A percentile compares a stretch with the other conserved stretches of the same genome.
phyloP scores from a whole-genome alignment of 2,113 vertebrate genomes.

The Eubucco bourcierii region DNA sequence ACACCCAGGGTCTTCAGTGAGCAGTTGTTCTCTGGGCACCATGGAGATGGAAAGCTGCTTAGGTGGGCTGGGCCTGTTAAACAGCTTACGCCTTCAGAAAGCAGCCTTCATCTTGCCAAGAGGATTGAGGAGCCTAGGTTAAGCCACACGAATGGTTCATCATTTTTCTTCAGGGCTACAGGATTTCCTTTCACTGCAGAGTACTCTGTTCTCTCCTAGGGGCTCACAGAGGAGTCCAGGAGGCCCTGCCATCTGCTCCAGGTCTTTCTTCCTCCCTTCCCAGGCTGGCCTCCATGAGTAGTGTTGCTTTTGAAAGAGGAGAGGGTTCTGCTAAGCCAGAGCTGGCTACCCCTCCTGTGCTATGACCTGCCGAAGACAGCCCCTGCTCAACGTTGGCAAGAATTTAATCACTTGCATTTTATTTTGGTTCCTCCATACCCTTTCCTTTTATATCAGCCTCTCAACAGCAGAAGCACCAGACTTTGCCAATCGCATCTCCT shows the following conservation, averaged over 20 bases:
- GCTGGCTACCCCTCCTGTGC: conserved; percentile 6
- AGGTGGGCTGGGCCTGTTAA: not conserved
- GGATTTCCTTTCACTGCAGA: not conserved
- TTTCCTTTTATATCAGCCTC: not conserved
- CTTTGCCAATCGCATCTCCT: not conserved
- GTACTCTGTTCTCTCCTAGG: not conserved
- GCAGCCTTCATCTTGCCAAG: not conserved
- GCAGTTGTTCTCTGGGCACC: not conserved
- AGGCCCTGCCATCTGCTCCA: not conserved
- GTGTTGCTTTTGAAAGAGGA: conserved; percentile 31
- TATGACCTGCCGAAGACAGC: not conserved
- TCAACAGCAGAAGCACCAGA: not conserved
- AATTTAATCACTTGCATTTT: not conserved
- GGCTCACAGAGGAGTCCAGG: not conserved
- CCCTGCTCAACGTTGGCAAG: not conserved
- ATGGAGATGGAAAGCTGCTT: not conserved
- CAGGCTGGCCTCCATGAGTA: accelerated
- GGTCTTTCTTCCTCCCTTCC: not conserved
- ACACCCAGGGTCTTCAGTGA: accelerated
- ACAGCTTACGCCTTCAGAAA: not conserved
- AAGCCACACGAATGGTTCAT: not conserved
- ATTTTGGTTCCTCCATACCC: not conserved
- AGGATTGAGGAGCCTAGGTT: not conserved
- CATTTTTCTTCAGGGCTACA: not conserved
- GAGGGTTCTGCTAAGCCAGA: conserved; percentile 29